Evolutionary conservation across 1,140 invertebrate genomes (phyloP), one percentile per base, ranked within the genome.

Genomic region (Bombus superbus): DNA sequence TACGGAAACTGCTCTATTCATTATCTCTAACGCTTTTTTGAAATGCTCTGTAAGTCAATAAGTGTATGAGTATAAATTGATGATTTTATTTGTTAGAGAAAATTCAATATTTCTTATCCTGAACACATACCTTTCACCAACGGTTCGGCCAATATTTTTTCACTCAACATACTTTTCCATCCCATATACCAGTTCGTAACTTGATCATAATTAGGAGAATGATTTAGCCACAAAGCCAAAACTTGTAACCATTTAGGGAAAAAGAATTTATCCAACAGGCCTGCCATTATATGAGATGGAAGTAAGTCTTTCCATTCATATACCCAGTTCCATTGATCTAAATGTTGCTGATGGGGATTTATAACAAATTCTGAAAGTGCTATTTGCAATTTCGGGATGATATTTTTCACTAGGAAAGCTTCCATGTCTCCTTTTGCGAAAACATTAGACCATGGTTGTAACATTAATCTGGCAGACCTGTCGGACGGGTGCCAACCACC

Each of bases 401-500:
- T 98, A 94, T 99, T 98, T 89, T 97, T 98, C 5, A 98, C 96
- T 44, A 99, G 94, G 92, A 99, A 98, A 13, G 97, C 97, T 75
- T 98, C 96, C 96, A 99, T 97, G 59, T 98, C 97, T 15, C 97
- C 97, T 83, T 97, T 97, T 71, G 97, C 96, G 89, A 99, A 98
- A 0, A 99, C 98, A 74, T 96, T 94, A n/a, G 97, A 95, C 99
- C 99, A 99, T 2, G 99, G 99, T 86, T 97, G 96, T 2, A 99
- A 95, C 95, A 99, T 98, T n/a, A 98, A 96, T 89, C 98, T 97
- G 0, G 99, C 99, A 4, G 99, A 99, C 73, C 96, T 96, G 95
- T 99, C 98, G 1, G 97, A 98, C 9, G 99, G 98, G 95, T 98
- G 97, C 99, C 99, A 99, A 53, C 97, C 97, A 1, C 96, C 96